Percentiles rank a stretch among this genome's conserved stretches.
phyloP scores from a whole-genome alignment of 2,113 vertebrate genomes.

The Heterochromis multidens region DNA sequence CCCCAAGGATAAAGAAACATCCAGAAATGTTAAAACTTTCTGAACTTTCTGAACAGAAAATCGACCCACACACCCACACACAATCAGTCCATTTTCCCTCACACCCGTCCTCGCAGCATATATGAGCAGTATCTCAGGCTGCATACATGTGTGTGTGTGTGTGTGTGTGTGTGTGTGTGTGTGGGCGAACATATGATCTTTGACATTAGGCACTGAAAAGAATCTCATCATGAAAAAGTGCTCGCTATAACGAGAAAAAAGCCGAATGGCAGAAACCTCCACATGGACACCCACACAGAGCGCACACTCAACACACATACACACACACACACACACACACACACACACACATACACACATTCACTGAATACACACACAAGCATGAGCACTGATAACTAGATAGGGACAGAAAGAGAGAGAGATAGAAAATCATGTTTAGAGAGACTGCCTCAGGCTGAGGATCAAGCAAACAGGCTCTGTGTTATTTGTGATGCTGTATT shows the following conservation, averaged over 20 bases:
- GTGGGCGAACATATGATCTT: slow-evolving; percentile 26
- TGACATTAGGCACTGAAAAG: slow-evolving; percentile 39
- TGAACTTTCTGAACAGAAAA: slow-evolving; percentile 29
- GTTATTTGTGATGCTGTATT: not conserved
- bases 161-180: not conserved
- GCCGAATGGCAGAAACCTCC: not conserved
- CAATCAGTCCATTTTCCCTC: not conserved
- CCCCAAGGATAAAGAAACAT: not conserved
- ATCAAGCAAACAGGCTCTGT: slow-evolving; percentile 22
- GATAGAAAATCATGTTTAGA: slow-evolving; percentile 13
- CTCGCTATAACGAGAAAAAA: slow-evolving; percentile 16
- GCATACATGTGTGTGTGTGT: not conserved
- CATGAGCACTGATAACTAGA: not conserved
- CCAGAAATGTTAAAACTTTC: not conserved
- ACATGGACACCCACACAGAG: not conserved
- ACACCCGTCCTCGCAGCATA: not conserved
- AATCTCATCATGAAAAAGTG: slow-evolving; percentile 44
- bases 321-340: not conserved
- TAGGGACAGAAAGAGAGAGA: not conserved
- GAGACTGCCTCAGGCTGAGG: slow-evolving; percentile 6
- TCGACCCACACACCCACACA: slow-evolving; percentile 28
- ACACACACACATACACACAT: not conserved
- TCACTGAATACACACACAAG: not conserved
- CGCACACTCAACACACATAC: not conserved
- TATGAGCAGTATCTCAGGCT: not conserved